A percentile compares a stretch with the other conserved stretches of the same genome.
phyloP scores from a whole-genome alignment of 2,888 invertebrate genomes.

The Diogma glabrata region DNA sequence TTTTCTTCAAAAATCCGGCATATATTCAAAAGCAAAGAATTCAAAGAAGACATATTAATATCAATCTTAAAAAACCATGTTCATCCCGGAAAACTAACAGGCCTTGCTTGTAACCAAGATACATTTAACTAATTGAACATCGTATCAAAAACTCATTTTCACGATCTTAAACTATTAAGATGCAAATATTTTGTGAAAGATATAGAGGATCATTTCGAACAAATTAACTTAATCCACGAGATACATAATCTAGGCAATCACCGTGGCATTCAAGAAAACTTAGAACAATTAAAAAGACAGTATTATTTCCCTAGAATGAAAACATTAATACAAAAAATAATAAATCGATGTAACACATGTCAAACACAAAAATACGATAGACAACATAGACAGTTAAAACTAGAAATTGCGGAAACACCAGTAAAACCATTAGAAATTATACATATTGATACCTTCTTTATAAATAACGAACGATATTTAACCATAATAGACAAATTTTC shows the following conservation, averaged over 20 bases:
- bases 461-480: constrained; percentile 13
- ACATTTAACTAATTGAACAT: too few relatives aligned
- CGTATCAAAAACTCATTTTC: too few relatives aligned
- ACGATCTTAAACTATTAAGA: too few relatives aligned
- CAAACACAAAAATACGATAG: constrained; percentile 17
- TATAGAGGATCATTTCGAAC: too few relatives aligned
- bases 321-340: constrained; percentile 7
- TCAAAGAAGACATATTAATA: too few relatives aligned
- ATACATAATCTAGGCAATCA: constrained; percentile 10
- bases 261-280: constrained; percentile 12
- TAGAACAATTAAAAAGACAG: constrained; percentile 11
- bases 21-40: too few relatives aligned
- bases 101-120: too few relatives aligned
- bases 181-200: too few relatives aligned
- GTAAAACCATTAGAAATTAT: constrained; percentile 15
- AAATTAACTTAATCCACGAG: too few relatives aligned
- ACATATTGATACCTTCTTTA: constrained; percentile 17
- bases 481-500: constrained; percentile 14
- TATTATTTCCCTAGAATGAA: constrained; percentile 15
- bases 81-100: too few relatives aligned
- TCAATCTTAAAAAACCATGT: too few relatives aligned
- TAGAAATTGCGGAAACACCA: constrained; percentile 15
- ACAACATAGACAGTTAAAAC: constrained; percentile 12
- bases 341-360: neutral
- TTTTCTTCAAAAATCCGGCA: too few relatives aligned